Evolutionary conservation across 2,797 vertebrate species (phyloP), one percentile per base, ranked within the genome.

Genomic region (Pogonophryne albipinna): DNA sequence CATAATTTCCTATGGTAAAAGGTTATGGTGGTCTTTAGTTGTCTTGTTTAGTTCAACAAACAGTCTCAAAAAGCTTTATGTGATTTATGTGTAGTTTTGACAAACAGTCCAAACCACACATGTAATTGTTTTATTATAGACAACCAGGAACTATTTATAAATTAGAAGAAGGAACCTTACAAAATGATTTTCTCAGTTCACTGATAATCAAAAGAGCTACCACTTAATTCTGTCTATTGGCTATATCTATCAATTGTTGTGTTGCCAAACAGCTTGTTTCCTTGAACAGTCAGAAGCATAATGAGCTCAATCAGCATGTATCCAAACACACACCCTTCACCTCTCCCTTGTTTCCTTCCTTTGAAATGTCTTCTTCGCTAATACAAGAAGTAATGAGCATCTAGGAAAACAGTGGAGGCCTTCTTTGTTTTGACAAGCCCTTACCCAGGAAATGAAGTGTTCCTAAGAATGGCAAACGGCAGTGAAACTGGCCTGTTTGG

Each of bases 391-490:
- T 27, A 27, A 27, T 27, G 27, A 27, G 27, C 58, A 63, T 80
- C 61, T 79, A 50, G 56, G n/a, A 61, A 79, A 77, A 59, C 23
- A 84, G 78, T 44, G 49, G 74, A 68, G 27, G 17, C 38, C 79
- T 59, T 74, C 53, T 72, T 80, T 82, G 80, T 79, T 64, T 64
- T 80, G 78, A 83, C 75, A 79, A 66, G 64, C 41, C 49, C 56
- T 78, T 74, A 70, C 68, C 52, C 73, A 77, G 76, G 82, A 85
- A 78, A 83, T 70, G 69, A 87, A 72, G 85, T 66, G 42, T 52
- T 65, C 56, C 65, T 50, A 51, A 60, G 67, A 80, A 65, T 66
- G 79, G n/a, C 34, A 53, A 82, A 76, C 53, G 59, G 63, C 70
- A 74, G 77, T 69, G 74, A 83, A 76, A 68, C 50, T 34, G 20